Evolutionary conservation across 2,113 vertebrate species (phyloP), one percentile per base, ranked within the genome.

Genomic region (Meles meles): DNA sequence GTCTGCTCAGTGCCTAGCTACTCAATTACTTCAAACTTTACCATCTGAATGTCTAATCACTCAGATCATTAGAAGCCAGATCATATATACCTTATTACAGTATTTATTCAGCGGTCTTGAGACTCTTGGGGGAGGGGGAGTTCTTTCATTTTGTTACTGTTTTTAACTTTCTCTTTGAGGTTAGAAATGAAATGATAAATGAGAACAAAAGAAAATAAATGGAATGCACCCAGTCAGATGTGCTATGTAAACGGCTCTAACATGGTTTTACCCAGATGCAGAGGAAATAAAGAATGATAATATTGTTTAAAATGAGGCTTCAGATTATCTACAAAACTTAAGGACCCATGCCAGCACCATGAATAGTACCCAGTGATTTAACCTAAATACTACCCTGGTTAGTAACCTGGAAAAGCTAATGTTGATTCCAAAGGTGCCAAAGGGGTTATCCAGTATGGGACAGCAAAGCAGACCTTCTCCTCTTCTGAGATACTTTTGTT

Each of bases 181-280:
- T 69, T 93, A 25, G 69, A 82, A 76, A 84, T 65, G 47, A 25
- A 94, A 93, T 86, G 39, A 27, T 15, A 61, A 57, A 81, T 31
- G 31, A 52, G 10, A 23, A 11, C 34, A 47, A 47, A 69, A 80
- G 49, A 85, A 77, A 71, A 39, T 42, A 77, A 80, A 86, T 42
- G 4, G 18, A 71, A 74, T 52, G 29, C 84, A 79, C 84, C 17
- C 9, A n/a, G 74, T 76, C 63, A 39, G 55, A 67, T 83, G 18
- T 69, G n/a, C 9, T 5, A 18, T 21, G 13, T 55, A 57, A 95
- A 59, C 2, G 74, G 39, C 21, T 59, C 63, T 8, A n/a, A 5
- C 12, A 77, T 14, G 14, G 14, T 85, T 90, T 96, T 44, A 63
- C 42, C 39, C 4, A 82, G 31, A 96, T 85, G 6, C 9, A 14